Evolutionary conservation across 2,113 vertebrate genomes (phyloP), one percentile per base, ranked within the genome.

Genomic region (Monopterus albus): DNA sequence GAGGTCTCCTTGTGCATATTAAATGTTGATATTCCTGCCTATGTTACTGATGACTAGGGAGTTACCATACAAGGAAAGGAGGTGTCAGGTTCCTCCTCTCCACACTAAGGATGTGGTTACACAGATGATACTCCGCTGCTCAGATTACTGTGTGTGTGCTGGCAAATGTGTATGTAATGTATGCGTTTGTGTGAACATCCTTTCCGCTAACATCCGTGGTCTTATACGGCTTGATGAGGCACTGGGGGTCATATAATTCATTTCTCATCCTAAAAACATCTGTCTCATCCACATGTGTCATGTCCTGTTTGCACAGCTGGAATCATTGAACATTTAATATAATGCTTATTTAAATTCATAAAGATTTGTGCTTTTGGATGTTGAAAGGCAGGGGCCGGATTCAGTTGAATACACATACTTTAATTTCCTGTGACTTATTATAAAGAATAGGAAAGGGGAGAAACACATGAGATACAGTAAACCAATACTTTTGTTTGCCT

Each of bases 41-140:
- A 87, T 80, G 75, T 79, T 78, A 79, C 82, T 81, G 85, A 90
- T 84, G 87, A 90, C 84, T 73, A 21, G 31, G 81, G 82, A 78
- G 68, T 90, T 86, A 84, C 82, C 65, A 77, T 50, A 39, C 59
- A 82, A 71, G 75, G 69, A 69, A 12, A 49, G 21, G 57, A 28
- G 53, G 85, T 83, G 73, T 89, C 59, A 7, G 70, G 72, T 87
- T 84, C 39, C 59, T 43, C 73, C 75, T 58, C 59, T 62, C 82
- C 55, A 68, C 83, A 60, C 65, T 14, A 65, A 80, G 88, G 88
- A 91, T 86, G 87, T 81, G 86, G 84, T 88, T 81, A 74, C 75
- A 31, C 56, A 64, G 78, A 85, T 62, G 83, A 86, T 78, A 81
- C 66, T 49, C 50, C 2, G 13, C 79, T 39, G 60, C 78, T 90